Conservation (phyloP, 2,797 vertebrate genomes). For the Holocentrus rufus region DNA sequence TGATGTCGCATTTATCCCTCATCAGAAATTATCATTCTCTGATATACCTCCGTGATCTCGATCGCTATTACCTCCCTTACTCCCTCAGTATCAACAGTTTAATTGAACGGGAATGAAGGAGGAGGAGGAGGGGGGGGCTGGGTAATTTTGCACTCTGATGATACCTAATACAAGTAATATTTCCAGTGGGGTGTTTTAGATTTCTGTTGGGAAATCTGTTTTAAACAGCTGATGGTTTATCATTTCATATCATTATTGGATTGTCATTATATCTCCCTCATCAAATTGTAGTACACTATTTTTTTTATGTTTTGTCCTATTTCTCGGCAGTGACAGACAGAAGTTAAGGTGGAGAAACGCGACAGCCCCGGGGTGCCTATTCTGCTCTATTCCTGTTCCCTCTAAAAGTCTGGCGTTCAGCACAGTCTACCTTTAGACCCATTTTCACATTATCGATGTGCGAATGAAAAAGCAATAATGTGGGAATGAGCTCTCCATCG, state of each 20-base stretch:
- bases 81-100: conserved; percentile 71
- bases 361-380: not conserved
- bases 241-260: conserved; percentile 74
- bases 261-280: conserved; percentile 70
- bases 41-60: conserved; percentile 71
- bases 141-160: conserved; percentile 69
- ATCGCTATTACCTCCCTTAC: conserved; percentile 60
- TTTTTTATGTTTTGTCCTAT: conserved; percentile 52
- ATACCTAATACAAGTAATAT: conserved; percentile 76
- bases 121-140: not conserved
- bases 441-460: conserved; percentile 76
- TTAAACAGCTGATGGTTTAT: conserved; percentile 75
- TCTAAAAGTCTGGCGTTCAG: conserved; percentile 9
- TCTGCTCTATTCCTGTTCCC: not conserved
- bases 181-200: conserved; percentile 74
- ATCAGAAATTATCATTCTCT: conserved; percentile 76
- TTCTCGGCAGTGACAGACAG: conserved; percentile 46
- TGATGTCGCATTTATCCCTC: conserved; percentile 74
- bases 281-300: conserved; percentile 39
- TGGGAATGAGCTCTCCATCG: conserved; percentile 73
- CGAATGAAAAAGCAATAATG: conserved; percentile 81
- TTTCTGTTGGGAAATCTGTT: conserved; percentile 80
- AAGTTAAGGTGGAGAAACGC: conserved; percentile 50
- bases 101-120: conserved; percentile 64
- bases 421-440: conserved; percentile 63